Percentiles rank a stretch among this genome's conserved stretches.
Conservation (phyloP, 2,888 invertebrate species). For the Drosophila pseudotakahashii region DNA sequence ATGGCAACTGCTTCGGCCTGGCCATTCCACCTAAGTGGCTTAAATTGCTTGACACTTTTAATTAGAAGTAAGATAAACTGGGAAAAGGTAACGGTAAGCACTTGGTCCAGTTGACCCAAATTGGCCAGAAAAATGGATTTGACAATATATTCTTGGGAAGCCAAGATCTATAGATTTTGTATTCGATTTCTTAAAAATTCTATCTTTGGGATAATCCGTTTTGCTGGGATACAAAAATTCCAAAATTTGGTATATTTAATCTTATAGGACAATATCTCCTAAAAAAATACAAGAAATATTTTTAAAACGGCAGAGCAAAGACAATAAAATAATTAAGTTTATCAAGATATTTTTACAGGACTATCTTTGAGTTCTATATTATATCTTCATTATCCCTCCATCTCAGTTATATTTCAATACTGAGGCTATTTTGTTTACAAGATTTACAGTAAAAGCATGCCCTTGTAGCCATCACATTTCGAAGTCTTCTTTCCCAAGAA, state of each 20-base stretch:
- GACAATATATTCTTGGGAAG: background rate
- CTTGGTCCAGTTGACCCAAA: constrained; percentile 32
- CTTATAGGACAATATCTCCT: too few species aligned
- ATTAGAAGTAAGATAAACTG: constrained; percentile 30
- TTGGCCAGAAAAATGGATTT: background rate
- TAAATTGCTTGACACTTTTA: constrained; percentile 21
- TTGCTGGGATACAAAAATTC: too few species aligned
- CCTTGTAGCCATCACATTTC: background rate
- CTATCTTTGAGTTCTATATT: too few species aligned
- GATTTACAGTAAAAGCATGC: background rate
- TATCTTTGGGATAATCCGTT: too few species aligned
- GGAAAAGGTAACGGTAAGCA: constrained; percentile 30
- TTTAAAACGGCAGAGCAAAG: too few species aligned
- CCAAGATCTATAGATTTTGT: background rate
- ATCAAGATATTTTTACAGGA: too few species aligned
- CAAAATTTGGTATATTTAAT: too few species aligned
- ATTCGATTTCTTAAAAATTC: too few species aligned
- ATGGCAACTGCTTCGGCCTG: constrained; percentile 25
- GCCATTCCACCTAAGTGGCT: constrained; percentile 18
- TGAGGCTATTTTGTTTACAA: background rate
- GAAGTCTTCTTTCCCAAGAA: background rate
- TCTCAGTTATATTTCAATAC: too few species aligned
- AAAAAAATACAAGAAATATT: too few species aligned
- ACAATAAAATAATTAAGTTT: too few species aligned
- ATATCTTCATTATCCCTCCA: too few species aligned